Conservation (phyloP, 2,113 vertebrate species). For the Caretta caretta region DNA sequence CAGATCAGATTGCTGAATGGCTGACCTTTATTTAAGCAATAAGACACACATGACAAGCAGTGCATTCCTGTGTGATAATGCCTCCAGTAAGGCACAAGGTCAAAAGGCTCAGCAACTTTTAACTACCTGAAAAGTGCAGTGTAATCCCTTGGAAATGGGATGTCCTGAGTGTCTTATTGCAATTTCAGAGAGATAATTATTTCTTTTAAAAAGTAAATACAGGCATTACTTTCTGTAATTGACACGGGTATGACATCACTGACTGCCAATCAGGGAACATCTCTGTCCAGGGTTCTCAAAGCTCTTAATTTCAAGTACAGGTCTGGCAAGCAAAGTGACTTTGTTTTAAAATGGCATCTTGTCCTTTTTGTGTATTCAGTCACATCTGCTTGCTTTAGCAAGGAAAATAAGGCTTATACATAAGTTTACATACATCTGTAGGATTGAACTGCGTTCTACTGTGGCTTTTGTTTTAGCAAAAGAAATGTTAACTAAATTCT, state of each 20-base stretch:
- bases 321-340: neutral
- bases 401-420: neutral
- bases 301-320: constrained; percentile 13
- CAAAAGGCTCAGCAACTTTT: constrained; percentile 65
- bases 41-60: constrained; percentile 50
- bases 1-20: constrained; percentile 46
- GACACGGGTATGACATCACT: constrained; percentile 38
- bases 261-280: constrained; percentile 36
- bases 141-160: constrained; percentile 70
- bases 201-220: constrained; percentile 42
- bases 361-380: neutral
- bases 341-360: neutral
- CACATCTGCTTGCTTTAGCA: neutral
- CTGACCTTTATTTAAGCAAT: constrained; percentile 62
- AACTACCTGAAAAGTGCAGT: constrained; percentile 58
- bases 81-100: constrained; percentile 55
- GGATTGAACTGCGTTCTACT: neutral
- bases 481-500: neutral
- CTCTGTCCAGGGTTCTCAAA: constrained; percentile 18
- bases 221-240: constrained; percentile 47
- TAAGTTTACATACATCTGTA: neutral
- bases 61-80: neutral
- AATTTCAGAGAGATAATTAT: constrained; percentile 42
- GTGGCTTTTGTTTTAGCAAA: neutral
- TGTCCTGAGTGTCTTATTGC: constrained; percentile 50